A percentile compares a stretch with the other conserved stretches of the same genome.
Evolutionary conservation across 2,113 vertebrate genomes (phyloP).

Genomic region (Pitta sordida): DNA sequence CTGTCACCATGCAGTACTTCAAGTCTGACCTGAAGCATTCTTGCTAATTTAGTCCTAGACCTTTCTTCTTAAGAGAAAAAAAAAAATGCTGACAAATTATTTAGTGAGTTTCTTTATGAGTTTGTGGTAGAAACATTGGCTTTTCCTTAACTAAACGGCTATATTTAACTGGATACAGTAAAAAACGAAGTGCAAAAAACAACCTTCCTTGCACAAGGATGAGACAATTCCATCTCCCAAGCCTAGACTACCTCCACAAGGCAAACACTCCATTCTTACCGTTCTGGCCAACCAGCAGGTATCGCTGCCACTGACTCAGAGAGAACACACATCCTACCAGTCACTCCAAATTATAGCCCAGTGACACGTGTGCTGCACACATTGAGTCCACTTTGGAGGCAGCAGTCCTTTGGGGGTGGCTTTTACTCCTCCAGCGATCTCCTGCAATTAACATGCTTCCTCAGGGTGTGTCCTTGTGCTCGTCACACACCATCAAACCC

Average conservation of each 20-base stretch:
- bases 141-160: constrained; percentile 18
- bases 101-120: not conserved
- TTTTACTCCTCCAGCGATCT: not conserved
- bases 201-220: not conserved
- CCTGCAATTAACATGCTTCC: not conserved
- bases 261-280: not conserved
- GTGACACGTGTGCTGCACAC: not conserved
- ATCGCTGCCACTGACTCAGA: constrained; percentile 1
- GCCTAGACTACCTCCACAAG: not conserved
- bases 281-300: not conserved
- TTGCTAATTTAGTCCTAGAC: not conserved
- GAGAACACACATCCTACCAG: not conserved
- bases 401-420: not conserved
- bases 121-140: not conserved
- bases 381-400: not conserved
- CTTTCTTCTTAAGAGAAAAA: not conserved
- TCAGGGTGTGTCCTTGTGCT: not conserved
- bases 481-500: not conserved
- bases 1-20: not conserved
- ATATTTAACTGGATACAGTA: not conserved
- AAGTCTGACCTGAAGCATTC: not conserved
- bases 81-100: not conserved
- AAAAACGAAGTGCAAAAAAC: not conserved
- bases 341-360: not conserved
- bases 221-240: not conserved